Evolutionary conservation across 2,113 vertebrate genomes (phyloP).

Genomic region (Colaptes auratus): DNA sequence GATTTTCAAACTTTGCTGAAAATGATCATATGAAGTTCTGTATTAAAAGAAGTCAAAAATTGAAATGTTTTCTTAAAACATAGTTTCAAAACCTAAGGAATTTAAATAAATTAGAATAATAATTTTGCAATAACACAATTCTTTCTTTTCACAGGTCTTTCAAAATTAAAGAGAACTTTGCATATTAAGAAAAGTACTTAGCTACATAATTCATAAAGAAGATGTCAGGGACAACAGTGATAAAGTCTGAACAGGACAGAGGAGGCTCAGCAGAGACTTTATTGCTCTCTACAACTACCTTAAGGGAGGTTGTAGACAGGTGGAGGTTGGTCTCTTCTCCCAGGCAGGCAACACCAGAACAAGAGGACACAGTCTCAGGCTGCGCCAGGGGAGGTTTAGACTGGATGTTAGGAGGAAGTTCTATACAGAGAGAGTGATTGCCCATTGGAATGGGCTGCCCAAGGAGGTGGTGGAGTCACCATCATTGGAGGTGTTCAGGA

Average conservation of each 20-base stretch:
- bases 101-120: background rate
- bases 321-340: too few species aligned
- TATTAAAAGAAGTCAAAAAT: background rate
- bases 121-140: background rate
- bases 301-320: too few species aligned
- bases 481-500: too few species aligned
- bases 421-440: too few species aligned
- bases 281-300: too few species aligned
- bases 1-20: background rate
- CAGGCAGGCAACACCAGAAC: too few species aligned
- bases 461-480: too few species aligned
- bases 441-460: too few species aligned
- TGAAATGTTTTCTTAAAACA: background rate
- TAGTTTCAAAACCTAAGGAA: background rate
- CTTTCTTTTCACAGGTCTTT: background rate
- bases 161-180: background rate
- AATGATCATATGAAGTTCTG: background rate
- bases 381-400: too few species aligned
- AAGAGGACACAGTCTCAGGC: too few species aligned
- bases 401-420: too few species aligned
- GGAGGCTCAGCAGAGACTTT: too few species aligned
- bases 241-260: background rate
- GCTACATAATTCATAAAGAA: background rate
- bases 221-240: background rate
- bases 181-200: background rate